Evolutionary conservation across 2,888 invertebrate species (phyloP), one percentile per base, ranked within the genome.

Genomic region (Nemotelus nigrinus): DNA sequence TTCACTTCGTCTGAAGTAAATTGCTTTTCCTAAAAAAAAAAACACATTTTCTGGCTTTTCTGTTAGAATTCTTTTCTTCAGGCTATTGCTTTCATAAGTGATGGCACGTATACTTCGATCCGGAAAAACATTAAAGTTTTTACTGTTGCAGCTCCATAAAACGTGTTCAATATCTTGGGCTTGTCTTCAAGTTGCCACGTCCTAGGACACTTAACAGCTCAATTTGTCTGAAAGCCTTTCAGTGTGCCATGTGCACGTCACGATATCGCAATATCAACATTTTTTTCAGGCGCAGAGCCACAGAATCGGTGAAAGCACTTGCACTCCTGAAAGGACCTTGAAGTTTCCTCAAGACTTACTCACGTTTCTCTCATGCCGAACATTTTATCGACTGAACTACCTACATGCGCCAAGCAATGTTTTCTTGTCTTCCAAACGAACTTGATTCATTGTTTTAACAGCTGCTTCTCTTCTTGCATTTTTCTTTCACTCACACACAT

Each of bases 191-290:
- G 47, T 70, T 53, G 60, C 5, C 60, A 48, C 60, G 63, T 47
- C 60, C 48, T 57, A 63, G 74, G 63, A 74, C 74, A 74, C 74
- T 74, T 74, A 74, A 74, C 74, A 60, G 74, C 74, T 74, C 74
- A 74, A 74, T 74, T 74, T 74, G 74, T 74, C 74, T 74, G 74
- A 74, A 74, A 74, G 74, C 74, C 63, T 74, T 74, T 60, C 74
- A 74, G 39, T 74, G 63, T 74, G 63, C 63, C 74, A 74, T 74
- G 43, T 43, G 43, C 47, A n/a, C 65, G 45, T 7, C 65, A 65
- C 44, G 65, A 65, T 45, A 65, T 47, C 44, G 10, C 65, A 47
- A 65, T 47, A 65, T 10, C 65, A 4, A 10, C 47, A 65, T 45
- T 5, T 5, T 65, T 43, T 3, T 45, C 65, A 47, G 43, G 7